Conservation (phyloP, 2,888 invertebrate species). For the Leptopilina drosophilae region DNA sequence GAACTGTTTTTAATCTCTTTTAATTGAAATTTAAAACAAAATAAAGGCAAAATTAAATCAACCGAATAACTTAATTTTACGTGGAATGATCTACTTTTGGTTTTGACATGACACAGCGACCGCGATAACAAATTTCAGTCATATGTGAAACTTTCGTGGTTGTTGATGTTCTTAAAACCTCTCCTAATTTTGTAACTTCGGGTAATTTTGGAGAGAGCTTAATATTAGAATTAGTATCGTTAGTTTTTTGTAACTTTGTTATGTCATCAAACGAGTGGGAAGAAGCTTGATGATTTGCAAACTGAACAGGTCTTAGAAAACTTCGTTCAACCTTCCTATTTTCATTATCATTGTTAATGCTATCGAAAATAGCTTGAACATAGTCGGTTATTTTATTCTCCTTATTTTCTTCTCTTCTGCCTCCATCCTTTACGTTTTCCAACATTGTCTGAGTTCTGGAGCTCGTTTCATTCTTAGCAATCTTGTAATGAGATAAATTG, state of each 20-base stretch:
- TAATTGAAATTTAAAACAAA: no score
- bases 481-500: slow-evolving; percentile 58
- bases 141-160: slow-evolving; percentile 90
- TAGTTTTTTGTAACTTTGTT: neutral
- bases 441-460: slow-evolving; percentile 45
- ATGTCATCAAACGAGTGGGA: neutral
- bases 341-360: slow-evolving; percentile 70
- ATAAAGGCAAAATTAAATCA: neutral
- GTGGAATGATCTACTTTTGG: slow-evolving; percentile 63
- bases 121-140: slow-evolving; percentile 93
- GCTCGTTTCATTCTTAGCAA: slow-evolving; percentile 56
- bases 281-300: neutral
- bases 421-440: slow-evolving; percentile 44
- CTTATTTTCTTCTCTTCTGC: slow-evolving; percentile 52
- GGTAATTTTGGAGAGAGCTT: neutral
- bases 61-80: no score
- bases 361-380: slow-evolving; percentile 73
- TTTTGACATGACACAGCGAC: slow-evolving; percentile 86
- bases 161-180: slow-evolving; percentile 85
- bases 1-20: no score
- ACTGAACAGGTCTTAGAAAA: slow-evolving; percentile 31
- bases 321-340: slow-evolving; percentile 43
- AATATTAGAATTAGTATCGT: neutral
- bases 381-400: slow-evolving; percentile 68
- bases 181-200: slow-evolving; percentile 71